These are phyloP conservation scores for Aphis gossypii DNA, from an alignment of 1,140 invertebrate species.

Conservation along the genomic window DNA sequence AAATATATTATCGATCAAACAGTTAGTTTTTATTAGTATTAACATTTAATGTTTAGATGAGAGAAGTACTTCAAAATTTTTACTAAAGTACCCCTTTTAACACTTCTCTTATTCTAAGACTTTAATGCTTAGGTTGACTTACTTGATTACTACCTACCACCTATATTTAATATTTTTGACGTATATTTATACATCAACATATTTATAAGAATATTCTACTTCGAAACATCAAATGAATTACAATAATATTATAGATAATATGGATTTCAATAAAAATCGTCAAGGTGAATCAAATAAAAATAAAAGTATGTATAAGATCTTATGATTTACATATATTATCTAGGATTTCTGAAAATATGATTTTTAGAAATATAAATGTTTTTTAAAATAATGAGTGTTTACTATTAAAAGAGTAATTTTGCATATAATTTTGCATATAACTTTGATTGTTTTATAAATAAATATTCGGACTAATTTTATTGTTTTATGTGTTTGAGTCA, in stretches of 20 bases:
- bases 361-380: too few species aligned
- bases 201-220: neutral
- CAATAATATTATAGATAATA: neutral
- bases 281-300: neutral
- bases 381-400: neutral
- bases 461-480: neutral
- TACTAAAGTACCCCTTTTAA: neutral
- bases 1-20: too few species aligned
- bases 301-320: neutral
- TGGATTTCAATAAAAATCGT: neutral
- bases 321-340: too few species aligned
- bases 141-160: too few species aligned
- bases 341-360: neutral
- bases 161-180: neutral
- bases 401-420: neutral
- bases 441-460: neutral
- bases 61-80: too few species aligned
- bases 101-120: neutral
- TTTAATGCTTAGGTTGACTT: neutral
- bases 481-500: neutral
- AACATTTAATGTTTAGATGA: too few species aligned
- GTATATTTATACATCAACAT: neutral
- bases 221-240: neutral
- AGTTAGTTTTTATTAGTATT: too few species aligned
- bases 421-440: neutral